Evolutionary conservation across 1,140 invertebrate species (phyloP), one percentile per base, ranked within the genome.

Genomic region (Hypsibius dujardini): DNA sequence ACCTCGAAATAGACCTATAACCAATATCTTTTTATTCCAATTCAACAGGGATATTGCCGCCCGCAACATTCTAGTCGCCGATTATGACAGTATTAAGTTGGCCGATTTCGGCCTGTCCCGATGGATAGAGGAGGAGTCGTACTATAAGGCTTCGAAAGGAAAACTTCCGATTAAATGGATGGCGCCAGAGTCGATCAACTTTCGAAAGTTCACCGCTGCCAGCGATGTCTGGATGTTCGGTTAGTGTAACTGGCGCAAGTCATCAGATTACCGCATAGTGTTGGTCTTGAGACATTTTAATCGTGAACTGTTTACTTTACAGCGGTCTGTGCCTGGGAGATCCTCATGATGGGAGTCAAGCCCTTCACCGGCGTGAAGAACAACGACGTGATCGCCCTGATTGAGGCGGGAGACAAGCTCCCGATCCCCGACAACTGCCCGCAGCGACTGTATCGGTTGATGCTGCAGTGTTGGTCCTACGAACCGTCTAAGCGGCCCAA

Each of bases 191-290:
- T 95, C 91, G 14, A 97, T 98, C 73, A 98, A 98, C 81, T 98
- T 97, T 79, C 82, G 93, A 71, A 82, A 92, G 75, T 98, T 98
- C 79, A 98, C 94, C 0, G 90, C 91, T 7, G 89, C 92, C 2
- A 95, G 92, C 76, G 96, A 99, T 83, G 94, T 98, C 0, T 99
- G 93, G 95, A 98, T 98, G 94, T 98, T 97, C 82, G 92, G 90
- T 92, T 77, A 81, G 80, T 40, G 14, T 2, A n/a, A n/a, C n/a
- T n/a, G n/a, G n/a, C n/a, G n/a, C n/a, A n/a, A n/a, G n/a, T n/a
- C n/a, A n/a, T n/a, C n/a, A n/a, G n/a, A n/a, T n/a, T n/a, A n/a
- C n/a, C n/a, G n/a, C n/a, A n/a, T n/a, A n/a, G n/a, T n/a, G n/a
- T n/a, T n/a, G n/a, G n/a, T n/a, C n/a, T n/a, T n/a, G n/a, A n/a